phyloP scores from a whole-genome alignment of 1,140 invertebrate genomes.

The Zaprionus ghesquierei region DNA sequence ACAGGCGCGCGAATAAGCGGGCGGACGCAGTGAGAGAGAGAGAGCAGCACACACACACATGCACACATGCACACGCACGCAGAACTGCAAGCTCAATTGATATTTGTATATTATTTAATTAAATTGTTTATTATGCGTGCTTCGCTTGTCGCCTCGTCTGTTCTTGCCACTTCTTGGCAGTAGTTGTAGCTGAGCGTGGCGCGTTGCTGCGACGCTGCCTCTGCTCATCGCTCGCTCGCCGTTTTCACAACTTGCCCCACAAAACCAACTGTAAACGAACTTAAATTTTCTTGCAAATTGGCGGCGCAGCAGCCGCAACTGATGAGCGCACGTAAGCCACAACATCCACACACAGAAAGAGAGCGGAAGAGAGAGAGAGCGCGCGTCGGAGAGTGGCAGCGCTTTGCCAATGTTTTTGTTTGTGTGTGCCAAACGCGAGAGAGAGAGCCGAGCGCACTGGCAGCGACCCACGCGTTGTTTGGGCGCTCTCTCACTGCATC shows the following conservation, averaged over 20 bases:
- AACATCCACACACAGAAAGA: background rate
- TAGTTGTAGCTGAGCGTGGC: constrained; percentile 17
- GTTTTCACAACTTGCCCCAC: constrained; percentile 69
- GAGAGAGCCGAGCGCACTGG: background rate
- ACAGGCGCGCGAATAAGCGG: no score
- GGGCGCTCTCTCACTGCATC: constrained; percentile 17
- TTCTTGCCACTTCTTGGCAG: constrained; percentile 67
- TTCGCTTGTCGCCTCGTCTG: constrained; percentile 6
- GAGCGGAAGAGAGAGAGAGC: background rate
- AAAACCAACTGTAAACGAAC: constrained; percentile 66
- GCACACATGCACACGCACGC: constrained; percentile 4
- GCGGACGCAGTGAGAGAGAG: constrained; percentile 43
- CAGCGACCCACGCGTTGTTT: constrained; percentile 39
- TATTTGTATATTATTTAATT: constrained; percentile 44
- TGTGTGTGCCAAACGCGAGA: constrained; percentile 29
- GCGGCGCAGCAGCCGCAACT: constrained; percentile 59
- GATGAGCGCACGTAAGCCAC: background rate
- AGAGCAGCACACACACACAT: constrained; percentile 47
- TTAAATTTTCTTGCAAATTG: constrained; percentile 76
- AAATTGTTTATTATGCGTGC: constrained; percentile 29
- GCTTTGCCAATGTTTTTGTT: constrained; percentile 39
- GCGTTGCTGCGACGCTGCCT: background rate
- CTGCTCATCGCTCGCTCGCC: constrained; percentile 34
- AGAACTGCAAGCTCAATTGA: constrained; percentile 46
- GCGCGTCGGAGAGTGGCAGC: background rate